These are phyloP conservation scores for Pseudomyrmex dendroicus DNA, from an alignment of 1,140 invertebrate species.

Conservation along the genomic window DNA sequence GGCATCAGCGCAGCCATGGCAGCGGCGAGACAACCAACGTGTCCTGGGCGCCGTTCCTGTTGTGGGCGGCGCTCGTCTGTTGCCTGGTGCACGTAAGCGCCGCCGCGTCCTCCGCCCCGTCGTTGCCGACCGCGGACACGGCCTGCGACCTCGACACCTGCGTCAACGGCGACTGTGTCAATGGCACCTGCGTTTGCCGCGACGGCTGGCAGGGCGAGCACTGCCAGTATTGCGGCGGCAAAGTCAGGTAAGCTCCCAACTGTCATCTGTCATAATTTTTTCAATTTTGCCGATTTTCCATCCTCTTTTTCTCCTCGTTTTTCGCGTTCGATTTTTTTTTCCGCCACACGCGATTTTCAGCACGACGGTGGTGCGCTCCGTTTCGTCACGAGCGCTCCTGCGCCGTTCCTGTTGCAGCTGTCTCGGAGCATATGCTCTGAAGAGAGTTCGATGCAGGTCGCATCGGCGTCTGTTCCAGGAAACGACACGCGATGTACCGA, in stretches of 20 bases:
- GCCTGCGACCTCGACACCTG: slow-evolving; percentile 85
- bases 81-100: slow-evolving; percentile 69
- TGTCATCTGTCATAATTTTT: background rate
- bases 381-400: too few relatives aligned
- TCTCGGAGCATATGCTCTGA: too few relatives aligned
- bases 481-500: too few relatives aligned
- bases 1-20: background rate
- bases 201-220: slow-evolving; percentile 95
- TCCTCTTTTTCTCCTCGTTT: slow-evolving; percentile 4
- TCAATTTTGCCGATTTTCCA: background rate
- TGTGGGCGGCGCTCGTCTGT: slow-evolving; percentile 70
- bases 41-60: slow-evolving; percentile 56
- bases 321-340: background rate
- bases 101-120: slow-evolving; percentile 70
- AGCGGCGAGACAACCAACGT: slow-evolving; percentile 37
- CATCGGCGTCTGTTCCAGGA: too few relatives aligned
- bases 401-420: too few relatives aligned
- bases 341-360: background rate
- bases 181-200: slow-evolving; percentile 94
- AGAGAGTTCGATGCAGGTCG: too few relatives aligned
- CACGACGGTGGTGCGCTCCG: background rate
- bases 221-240: slow-evolving; percentile 96
- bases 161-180: slow-evolving; percentile 91
- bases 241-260: slow-evolving; percentile 91
- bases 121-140: slow-evolving; percentile 71